Percentiles rank a stretch among this genome's conserved stretches.
These are phyloP conservation scores for Heliconius hortense DNA, from an alignment of 2,888 invertebrate genomes.

Conservation along the genomic window DNA sequence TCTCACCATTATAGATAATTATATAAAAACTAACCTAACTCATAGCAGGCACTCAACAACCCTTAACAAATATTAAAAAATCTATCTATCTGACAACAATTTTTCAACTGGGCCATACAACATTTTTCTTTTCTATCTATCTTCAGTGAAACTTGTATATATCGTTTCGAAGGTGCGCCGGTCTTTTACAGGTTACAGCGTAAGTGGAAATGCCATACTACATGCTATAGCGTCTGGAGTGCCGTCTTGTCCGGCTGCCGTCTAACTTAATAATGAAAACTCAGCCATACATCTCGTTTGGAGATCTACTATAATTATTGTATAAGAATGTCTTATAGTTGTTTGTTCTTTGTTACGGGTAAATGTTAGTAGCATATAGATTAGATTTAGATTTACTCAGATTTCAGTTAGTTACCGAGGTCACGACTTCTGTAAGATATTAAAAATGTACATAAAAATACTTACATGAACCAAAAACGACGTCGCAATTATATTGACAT, in stretches of 20 bases:
- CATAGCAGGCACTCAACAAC: no score
- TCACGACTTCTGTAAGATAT: no score
- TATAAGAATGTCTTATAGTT: slow-evolving; percentile 24
- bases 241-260: slow-evolving; percentile 57
- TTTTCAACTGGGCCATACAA: slow-evolving; percentile 62
- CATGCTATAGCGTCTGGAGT: slow-evolving; percentile 56
- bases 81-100: slow-evolving; percentile 46
- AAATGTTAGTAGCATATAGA: no score
- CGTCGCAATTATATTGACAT: no score
- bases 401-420: no score
- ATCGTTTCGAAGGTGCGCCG: slow-evolving; percentile 63
- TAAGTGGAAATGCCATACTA: slow-evolving; percentile 65
- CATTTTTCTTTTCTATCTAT: slow-evolving; percentile 63
- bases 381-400: no score
- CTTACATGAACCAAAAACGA: no score
- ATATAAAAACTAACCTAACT: no score
- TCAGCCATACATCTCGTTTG: slow-evolving; percentile 64
- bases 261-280: slow-evolving; percentile 79
- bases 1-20: no score
- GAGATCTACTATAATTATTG: slow-evolving; percentile 51
- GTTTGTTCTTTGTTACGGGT: no score
- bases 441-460: no score
- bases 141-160: slow-evolving; percentile 49
- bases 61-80: no score
- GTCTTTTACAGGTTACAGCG: slow-evolving; percentile 50